Conservation (phyloP, 2,888 invertebrate species). For the Drosophila kambysellisi region DNA sequence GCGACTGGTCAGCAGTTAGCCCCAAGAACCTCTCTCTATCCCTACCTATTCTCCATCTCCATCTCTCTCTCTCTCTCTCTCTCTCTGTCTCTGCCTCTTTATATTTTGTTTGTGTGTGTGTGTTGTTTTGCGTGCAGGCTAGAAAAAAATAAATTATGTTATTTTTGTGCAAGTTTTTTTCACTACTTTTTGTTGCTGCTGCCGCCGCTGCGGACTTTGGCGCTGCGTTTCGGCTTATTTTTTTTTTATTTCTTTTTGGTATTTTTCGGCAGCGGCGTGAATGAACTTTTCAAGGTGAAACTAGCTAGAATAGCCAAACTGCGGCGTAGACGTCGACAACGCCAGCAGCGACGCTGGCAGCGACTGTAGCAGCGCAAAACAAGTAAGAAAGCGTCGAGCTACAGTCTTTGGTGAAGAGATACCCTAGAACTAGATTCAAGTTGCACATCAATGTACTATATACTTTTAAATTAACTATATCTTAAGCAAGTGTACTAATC, state of each 20-base stretch:
- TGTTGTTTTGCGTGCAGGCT: conserved; percentile 67
- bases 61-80: neutral
- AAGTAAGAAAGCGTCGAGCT: neutral
- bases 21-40: neutral
- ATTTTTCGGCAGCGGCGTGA: conserved; percentile 72
- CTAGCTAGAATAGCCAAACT: conserved; percentile 76
- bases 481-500: neutral
- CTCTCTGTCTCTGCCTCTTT: neutral
- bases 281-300: conserved; percentile 84
- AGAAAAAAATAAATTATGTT: conserved; percentile 76
- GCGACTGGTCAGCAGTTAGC: conserved; percentile 34
- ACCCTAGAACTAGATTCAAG: conserved; percentile 8
- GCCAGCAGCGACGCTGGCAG: conserved; percentile 23
- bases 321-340: conserved; percentile 40
- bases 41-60: neutral
- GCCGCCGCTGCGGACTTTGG: conserved; percentile 54
- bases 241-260: conserved; percentile 1
- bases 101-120: conserved; percentile 16
- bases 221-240: conserved; percentile 73
- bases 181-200: conserved; percentile 37
- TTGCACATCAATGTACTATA: neutral
- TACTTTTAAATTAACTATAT: neutral
- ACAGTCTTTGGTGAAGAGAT: neutral
- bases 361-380: conserved; percentile 19
- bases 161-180: conserved; percentile 81